These are phyloP conservation scores for Sycophila texana DNA, from an alignment of 2,888 invertebrate genomes.

Conservation along the genomic window DNA sequence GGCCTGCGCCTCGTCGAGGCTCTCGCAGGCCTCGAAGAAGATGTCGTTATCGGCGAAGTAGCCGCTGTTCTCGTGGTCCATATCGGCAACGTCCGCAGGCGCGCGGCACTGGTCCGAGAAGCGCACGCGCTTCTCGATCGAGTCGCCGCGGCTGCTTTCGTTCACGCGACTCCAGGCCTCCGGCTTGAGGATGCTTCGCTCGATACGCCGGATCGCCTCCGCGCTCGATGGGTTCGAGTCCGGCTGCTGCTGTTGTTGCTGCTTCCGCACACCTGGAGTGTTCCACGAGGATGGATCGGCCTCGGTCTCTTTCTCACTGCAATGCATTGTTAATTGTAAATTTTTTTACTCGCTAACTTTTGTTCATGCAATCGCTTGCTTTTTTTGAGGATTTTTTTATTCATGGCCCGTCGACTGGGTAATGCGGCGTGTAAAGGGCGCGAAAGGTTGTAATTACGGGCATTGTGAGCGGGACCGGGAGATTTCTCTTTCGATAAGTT, in stretches of 20 bases:
- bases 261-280: conserved; percentile 15
- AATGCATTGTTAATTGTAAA: conserved; percentile 16
- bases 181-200: conserved; percentile 34
- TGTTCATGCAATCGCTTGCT: neutral
- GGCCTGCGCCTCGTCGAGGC: neutral
- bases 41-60: conserved; percentile 35
- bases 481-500: conserved; percentile 30
- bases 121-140: conserved; percentile 46
- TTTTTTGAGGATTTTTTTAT: neutral
- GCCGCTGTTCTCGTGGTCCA: conserved; percentile 12
- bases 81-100: neutral
- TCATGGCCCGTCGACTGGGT: too few relatives aligned
- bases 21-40: conserved; percentile 48
- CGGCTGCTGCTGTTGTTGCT: conserved; percentile 28
- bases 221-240: neutral
- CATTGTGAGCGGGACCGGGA: conserved; percentile 1
- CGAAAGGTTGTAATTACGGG: neutral
- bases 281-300: conserved; percentile 27
- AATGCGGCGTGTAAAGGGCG: too few relatives aligned
- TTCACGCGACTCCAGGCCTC: conserved; percentile 20
- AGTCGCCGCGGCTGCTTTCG: conserved; percentile 17
- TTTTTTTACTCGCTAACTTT: neutral
- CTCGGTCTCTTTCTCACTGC: conserved; percentile 41
- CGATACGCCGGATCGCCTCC: neutral
- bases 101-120: conserved; percentile 45